These are phyloP conservation scores for Centropristis striata DNA, from an alignment of 2,113 vertebrate genomes.

Conservation along the genomic window DNA sequence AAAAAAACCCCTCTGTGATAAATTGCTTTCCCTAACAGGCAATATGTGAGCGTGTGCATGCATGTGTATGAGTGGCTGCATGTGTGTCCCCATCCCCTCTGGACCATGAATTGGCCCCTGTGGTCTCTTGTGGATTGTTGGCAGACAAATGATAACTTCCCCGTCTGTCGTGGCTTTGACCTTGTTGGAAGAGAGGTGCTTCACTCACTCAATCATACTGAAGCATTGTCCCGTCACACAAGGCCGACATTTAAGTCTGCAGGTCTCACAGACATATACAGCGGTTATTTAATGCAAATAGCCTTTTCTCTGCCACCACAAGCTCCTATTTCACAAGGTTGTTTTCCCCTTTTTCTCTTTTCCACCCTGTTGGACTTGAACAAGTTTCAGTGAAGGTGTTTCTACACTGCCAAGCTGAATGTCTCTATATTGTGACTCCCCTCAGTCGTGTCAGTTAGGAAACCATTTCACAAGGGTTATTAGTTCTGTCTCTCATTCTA, in stretches of 20 bases:
- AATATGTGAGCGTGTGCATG: constrained; percentile 13
- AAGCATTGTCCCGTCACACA: constrained; percentile 30
- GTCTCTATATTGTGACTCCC: constrained; percentile 3
- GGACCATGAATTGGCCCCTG: constrained; percentile 1
- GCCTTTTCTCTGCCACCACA: not conserved
- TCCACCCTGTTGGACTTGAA: not conserved
- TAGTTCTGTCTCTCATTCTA: constrained; percentile 7
- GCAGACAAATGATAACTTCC: constrained; percentile 56
- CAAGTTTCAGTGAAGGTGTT: constrained; percentile 9
- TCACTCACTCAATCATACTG: constrained; percentile 48
- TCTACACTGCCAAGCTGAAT: not conserved
- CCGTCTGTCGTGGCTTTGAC: constrained; percentile 40
- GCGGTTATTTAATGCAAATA: constrained; percentile 8
- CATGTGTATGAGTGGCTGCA: not conserved
- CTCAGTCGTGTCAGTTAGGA: constrained; percentile 10
- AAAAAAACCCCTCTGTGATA: not conserved
- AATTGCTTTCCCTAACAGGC: constrained; percentile 29
- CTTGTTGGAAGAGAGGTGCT: constrained; percentile 50
- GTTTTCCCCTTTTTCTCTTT: not conserved
- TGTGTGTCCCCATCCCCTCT: not conserved
- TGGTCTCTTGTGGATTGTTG: constrained; percentile 35
- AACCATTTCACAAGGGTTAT: constrained; percentile 8
- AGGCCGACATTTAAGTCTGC: constrained; percentile 4
- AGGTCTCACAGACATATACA: not conserved
- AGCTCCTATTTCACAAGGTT: not conserved